Conservation (phyloP, 2,888 invertebrate genomes). For the Dolichomitus sp. region DNA sequence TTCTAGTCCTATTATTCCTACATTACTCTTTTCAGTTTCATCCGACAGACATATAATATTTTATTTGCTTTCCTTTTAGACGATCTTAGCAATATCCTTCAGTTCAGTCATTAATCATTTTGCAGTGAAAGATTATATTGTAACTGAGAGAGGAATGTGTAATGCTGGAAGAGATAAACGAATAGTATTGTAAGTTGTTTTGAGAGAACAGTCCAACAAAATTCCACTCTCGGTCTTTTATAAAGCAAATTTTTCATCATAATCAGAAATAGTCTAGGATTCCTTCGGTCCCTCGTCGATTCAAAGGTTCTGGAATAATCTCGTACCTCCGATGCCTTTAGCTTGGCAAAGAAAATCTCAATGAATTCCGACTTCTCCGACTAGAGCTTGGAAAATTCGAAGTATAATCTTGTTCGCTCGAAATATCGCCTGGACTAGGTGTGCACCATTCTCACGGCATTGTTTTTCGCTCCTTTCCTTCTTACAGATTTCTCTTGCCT, state of each 20-base stretch:
- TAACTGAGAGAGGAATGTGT: constrained; percentile 11
- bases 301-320: constrained; percentile 27
- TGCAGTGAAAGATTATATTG: not conserved
- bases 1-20: constrained; percentile 22
- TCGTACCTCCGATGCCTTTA: not conserved
- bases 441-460: not conserved
- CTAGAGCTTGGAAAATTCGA: constrained; percentile 24
- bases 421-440: constrained; percentile 18
- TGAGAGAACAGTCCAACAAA: not conserved
- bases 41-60: not conserved
- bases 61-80: constrained; percentile 2
- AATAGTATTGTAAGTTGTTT: constrained; percentile 26
- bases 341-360: constrained; percentile 15
- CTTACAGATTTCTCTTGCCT: not conserved
- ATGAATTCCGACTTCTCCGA: too few species aligned
- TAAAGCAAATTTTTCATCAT: constrained; percentile 7
- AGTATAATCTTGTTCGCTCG: constrained; percentile 15
- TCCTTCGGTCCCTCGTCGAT: constrained; percentile 19
- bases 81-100: not conserved
- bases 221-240: not conserved
- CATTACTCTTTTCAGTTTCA: not conserved
- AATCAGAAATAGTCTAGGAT: constrained; percentile 10
- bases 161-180: not conserved
- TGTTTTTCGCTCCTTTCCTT: not conserved
- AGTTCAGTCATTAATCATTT: not conserved